Base-by-base conservation (phyloP, 1,140 invertebrate genomes). In the Daktulosphaira vitifoliae region DNA sequence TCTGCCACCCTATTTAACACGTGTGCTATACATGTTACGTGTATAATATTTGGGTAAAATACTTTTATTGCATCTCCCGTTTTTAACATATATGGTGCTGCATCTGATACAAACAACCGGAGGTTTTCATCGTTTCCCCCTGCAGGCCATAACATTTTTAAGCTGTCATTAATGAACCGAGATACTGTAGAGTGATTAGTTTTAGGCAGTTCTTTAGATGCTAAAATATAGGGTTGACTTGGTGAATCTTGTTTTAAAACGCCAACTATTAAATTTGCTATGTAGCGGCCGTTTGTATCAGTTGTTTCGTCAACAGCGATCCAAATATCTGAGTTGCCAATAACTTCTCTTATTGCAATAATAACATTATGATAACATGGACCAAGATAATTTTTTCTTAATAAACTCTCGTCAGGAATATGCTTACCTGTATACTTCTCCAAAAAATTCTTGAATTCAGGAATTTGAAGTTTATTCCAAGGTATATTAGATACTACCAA, bases 11-110 rank as follows among this genome's bases (percentile, higher is more conserved):
- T 22, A 67, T 77, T 69, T 54, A 75, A 18, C 62, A 66, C 71
- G 66, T 76, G 74, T 42, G 72, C 74, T 15, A 76, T 62, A 67
- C 74, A 77, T 8, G 72, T 75, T 1, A 74, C 56, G 52, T 46
- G 39, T 15, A 62, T 18, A 18, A 62, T 42, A 25, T 44, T 62
- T 23, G 39, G n/a, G 25, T 44, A 62, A 9, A 62, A 7, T 1
- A 2, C 42, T 11, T 15, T 39, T 15, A 44, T 26, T 62, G 39
- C 1, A 20, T 20, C 20, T 18, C 18, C 29, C 15, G 52, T 26
- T 6, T 54, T 54, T 1, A 54, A 33, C 52, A 54, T 38, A 13
- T 54, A 54, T 38, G 52, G 52, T 37, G 52, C 52, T 23, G 52
- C 52, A 38, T 54, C 52, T 20, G 52, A 38, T 20, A 38, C 25